Base-by-base conservation (phyloP, 2,797 vertebrate species). In the Scarus forsteni region DNA sequence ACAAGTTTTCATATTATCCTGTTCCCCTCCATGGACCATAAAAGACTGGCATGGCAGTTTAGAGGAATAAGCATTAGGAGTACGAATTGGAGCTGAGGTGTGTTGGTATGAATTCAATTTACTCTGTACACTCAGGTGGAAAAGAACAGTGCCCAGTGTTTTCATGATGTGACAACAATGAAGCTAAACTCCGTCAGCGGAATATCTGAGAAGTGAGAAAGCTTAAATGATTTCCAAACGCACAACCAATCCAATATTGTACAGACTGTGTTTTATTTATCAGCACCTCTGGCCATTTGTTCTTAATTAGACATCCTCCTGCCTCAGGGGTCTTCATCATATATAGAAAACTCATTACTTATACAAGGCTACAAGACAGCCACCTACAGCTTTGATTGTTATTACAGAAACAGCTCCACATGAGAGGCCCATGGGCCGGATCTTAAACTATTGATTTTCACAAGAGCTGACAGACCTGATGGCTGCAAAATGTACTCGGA, bases 401-500 rank as follows among this genome's bases (percentile, higher is more conserved):
- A 87, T 88, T 87, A 85, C 70, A 84, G 84, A 80, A 77, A 73
- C 76, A 38, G 86, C 76, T 87, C 80, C 70, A 72, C 83, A 77
- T 65, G 68, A 64, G 38, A 75, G 79, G 83, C 88, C 88, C 79
- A 61, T 79, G 85, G 83, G 88, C 80, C 66, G 42, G 39, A 45
- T 65, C 71, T 84, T 62, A 79, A 57, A 81, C 77, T 87, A 90
- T 91, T 89, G 92, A 92, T 92, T 92, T 90, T 86, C 84, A 77
- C 79, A 34, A 73, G 88, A 84, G 86, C 81, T 86, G 85, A 89
- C 90, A 88, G 81, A 84, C 81, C 70, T 81, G 89, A 90, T 89
- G 73, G 88, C 83, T 76, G 85, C 85, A 88, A 88, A 89, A 85
- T 85, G 79, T 85, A 84, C 86, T 82, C 73, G 36, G 70, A 81